Percentiles rank a stretch among this genome's conserved stretches.
Evolutionary conservation across 2,113 vertebrate species (phyloP).

Genomic region (Nyctibius bracteatus): DNA sequence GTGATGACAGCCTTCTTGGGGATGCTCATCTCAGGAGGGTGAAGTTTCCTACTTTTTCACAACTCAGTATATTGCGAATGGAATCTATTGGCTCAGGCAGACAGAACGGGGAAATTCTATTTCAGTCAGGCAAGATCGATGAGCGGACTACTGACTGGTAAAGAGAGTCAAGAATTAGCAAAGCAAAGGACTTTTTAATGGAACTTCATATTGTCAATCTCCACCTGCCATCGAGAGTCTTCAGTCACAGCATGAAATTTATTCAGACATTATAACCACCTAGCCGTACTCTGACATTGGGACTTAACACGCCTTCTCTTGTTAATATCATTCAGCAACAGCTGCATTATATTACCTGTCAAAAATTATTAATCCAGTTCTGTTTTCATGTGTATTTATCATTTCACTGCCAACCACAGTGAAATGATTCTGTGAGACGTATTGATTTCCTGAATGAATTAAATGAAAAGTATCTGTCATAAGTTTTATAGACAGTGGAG

Average conservation of each 20-base stretch:
- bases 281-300: constrained; percentile 20
- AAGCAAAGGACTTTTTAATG: constrained; percentile 53
- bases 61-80: neutral
- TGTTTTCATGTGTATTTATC: constrained; percentile 72
- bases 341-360: constrained; percentile 74
- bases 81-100: neutral
- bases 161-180: constrained; percentile 41
- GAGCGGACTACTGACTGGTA: neutral
- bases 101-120: neutral
- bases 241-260: constrained; percentile 46
- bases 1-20: neutral
- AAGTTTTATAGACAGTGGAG: constrained; percentile 33
- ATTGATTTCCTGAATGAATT: constrained; percentile 71
- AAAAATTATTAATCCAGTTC: constrained; percentile 77
- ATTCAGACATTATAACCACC: constrained; percentile 52
- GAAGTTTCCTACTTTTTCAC: neutral
- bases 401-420: constrained; percentile 64
- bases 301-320: constrained; percentile 68
- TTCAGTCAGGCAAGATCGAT: constrained; percentile 30
- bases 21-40: neutral
- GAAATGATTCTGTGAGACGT: constrained; percentile 62
- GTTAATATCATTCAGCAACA: constrained; percentile 75
- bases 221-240: constrained; percentile 12
- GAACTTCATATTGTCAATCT: constrained; percentile 33
- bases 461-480: constrained; percentile 59